phyloP scores from a whole-genome alignment of 92 coral and sea anemone genomes.

The Micromussa lordhowensis region DNA sequence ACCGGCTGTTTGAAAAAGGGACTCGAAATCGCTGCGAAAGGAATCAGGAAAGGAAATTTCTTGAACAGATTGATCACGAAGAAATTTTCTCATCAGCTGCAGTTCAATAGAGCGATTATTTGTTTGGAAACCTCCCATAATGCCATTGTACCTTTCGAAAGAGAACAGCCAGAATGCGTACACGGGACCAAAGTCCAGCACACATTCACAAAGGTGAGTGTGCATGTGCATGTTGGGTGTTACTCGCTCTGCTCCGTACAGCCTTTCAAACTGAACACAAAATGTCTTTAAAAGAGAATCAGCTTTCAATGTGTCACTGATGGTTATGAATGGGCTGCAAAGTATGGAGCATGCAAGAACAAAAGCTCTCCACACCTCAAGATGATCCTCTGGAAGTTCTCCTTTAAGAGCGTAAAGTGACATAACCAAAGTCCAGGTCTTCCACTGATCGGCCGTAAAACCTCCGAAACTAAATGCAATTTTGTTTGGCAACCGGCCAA shows the following conservation, averaged over 20 bases:
- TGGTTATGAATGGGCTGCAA: constrained; percentile 48
- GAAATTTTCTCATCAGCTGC: not conserved
- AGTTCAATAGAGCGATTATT: too few relatives aligned
- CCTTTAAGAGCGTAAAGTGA: constrained; percentile 48
- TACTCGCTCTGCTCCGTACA: constrained; percentile 53
- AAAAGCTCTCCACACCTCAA: constrained; percentile 57
- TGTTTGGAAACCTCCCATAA: constrained; percentile 34
- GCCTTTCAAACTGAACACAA: constrained; percentile 37
- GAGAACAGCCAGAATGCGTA: constrained; percentile 59
- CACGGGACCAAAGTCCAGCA: constrained; percentile 70
- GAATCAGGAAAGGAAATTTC: too few relatives aligned
- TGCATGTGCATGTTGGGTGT: constrained; percentile 74
- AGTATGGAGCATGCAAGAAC: constrained; percentile 42
- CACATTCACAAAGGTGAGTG: constrained; percentile 45
- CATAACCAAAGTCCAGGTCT: constrained; percentile 50
- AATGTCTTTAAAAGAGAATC: constrained; percentile 26
- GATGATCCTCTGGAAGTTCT: too few relatives aligned
- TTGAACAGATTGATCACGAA: constrained; percentile 5
- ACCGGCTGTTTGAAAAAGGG: too few relatives aligned
- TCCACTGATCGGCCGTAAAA: constrained; percentile 71
- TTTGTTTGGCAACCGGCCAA: constrained; percentile 66
- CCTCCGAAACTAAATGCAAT: constrained; percentile 56
- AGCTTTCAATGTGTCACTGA: constrained; percentile 19
- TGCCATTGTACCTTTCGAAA: constrained; percentile 61
- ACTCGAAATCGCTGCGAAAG: too few relatives aligned